phyloP scores from a whole-genome alignment of 1,140 invertebrate genomes.

The Trachymyrmex cornetzi region DNA sequence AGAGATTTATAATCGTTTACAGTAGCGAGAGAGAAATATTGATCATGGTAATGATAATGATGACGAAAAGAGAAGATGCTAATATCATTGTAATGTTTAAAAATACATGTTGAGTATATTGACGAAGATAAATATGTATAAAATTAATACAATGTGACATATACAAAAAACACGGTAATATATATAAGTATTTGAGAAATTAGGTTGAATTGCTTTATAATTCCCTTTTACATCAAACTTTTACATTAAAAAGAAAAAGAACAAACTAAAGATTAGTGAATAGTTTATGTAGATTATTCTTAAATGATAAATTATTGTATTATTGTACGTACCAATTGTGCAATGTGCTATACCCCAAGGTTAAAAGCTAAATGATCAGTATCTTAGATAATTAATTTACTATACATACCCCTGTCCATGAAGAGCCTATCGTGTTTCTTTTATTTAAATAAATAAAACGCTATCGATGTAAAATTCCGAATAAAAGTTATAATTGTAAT shows the following conservation, averaged over 20 bases:
- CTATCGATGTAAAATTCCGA: constrained; percentile 79
- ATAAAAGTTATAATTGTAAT: constrained; percentile 82
- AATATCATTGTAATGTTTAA: constrained; percentile 66
- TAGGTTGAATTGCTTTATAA: constrained; percentile 18
- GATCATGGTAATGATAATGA: constrained; percentile 59
- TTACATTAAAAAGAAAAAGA: constrained; percentile 22
- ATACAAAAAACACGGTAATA: constrained; percentile 2
- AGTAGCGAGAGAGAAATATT: constrained; percentile 62
- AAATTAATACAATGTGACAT: constrained; percentile 36
- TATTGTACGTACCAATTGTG: constrained; percentile 22
- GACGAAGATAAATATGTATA: constrained; percentile 53
- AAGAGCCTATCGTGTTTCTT: constrained; percentile 54
- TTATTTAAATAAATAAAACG: constrained; percentile 73
- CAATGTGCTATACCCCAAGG: constrained; percentile 21
- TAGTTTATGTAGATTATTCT: constrained; percentile 58
- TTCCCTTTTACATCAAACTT: constrained; percentile 39
- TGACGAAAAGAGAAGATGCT: constrained; percentile 47
- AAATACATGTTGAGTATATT: constrained; percentile 62
- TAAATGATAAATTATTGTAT: constrained; percentile 54
- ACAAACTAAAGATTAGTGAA: constrained; percentile 12
- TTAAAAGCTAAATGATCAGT: constrained; percentile 22
- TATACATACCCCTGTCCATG: constrained; percentile 35
- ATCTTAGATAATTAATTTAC: constrained; percentile 51
- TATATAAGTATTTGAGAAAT: constrained; percentile 19
- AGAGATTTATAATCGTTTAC: constrained; percentile 70